Base-by-base conservation (phyloP, 2,888 invertebrate species). In the Brachypalpus laphriformis region DNA sequence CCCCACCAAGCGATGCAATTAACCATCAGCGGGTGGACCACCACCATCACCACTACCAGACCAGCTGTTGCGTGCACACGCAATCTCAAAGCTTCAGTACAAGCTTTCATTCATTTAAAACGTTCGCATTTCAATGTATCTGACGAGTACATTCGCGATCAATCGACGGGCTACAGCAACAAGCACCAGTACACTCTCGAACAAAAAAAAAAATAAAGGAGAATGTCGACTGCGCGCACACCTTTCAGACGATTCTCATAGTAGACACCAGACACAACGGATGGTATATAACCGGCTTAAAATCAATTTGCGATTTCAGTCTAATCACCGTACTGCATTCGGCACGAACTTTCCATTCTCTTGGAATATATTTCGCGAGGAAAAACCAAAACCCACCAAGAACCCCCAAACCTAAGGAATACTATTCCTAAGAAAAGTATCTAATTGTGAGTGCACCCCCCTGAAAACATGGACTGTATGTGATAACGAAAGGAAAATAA, bases 281-380 rank as follows among this genome's bases (percentile, higher is more conserved):
- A 91, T 90, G 90, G 91, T 92, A 92, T 92, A 91, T 92, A 92
- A 92, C 91, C 92, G 92, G 92, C 92, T 90, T 90, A 90, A 91
- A 91, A 90, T 91, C 90, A 92, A 90, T 91, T 91, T 89, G 90
- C 90, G 91, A 92, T 92, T 92, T 92, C 92, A 92, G 92, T 92
- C 92, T 91, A 85, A 91, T 92, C 91, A 90, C 90, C 91, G 91
- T 90, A 91, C 91, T 91, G 91, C 92, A 71, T 71, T 81, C 81
- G 81, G 65, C 65, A 85, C 85, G 42, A 85, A 70, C 74, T 72
- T 72, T 85, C 75, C 75, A 51, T 65, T 59, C 66, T 63, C 47
- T 40, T 63, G 56, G 63, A 82, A 70, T 42, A 66, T 0, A 25
- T 22, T 63, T 70, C 63, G 76, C 61, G 59, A 25, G 9, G 34